Evolutionary conservation across 2,888 invertebrate genomes (phyloP), one percentile per base, ranked within the genome.

Genomic region (Drosophila robusta): DNA sequence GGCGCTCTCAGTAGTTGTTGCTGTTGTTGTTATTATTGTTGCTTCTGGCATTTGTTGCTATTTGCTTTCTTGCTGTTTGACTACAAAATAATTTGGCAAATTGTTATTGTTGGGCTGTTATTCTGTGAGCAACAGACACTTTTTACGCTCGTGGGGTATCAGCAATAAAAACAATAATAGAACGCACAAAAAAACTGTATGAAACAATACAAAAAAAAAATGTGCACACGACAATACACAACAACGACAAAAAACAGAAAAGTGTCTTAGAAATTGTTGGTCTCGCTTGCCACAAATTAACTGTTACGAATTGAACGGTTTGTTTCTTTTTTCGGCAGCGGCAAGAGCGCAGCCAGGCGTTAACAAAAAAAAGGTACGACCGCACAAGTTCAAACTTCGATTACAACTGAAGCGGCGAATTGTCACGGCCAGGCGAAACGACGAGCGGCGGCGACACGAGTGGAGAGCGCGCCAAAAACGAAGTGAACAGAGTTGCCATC

Each of bases 321-420:
- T 34, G 11, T 12, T 12, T 12, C 3, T 34, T 34, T 34, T 12
- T 56, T 65, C 26, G 36, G 56, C 58, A 39, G 44, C 52, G 36
- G 38, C 46, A 18, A 38, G 38, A 51, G 41, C 34, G 26, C 58
- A 57, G 8, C 22, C 29, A 47, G 26, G 38, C 39, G 51, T 29
- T 34, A 34, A 34, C 41, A 26, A 56, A 63, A 42, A 55, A 42
- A 57, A 45, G 47, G 14, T 60, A 75, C 82, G 22, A 78, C 81
- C 88, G 76, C 58, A 56, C 54, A 79, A 62, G 62, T 62, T 70
- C 68, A 78, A 78, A 80, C 81, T 70, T 87, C 64, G 75, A 71
- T 74, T 87, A 61, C 44, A 79, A 82, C 88, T 87, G 70, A 74
- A 74, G 72, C 87, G 87, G 80, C 86, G 69, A 79, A 82, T 71